Base-by-base conservation (phyloP, 2,888 invertebrate genomes). In the Plebejus argus region DNA sequence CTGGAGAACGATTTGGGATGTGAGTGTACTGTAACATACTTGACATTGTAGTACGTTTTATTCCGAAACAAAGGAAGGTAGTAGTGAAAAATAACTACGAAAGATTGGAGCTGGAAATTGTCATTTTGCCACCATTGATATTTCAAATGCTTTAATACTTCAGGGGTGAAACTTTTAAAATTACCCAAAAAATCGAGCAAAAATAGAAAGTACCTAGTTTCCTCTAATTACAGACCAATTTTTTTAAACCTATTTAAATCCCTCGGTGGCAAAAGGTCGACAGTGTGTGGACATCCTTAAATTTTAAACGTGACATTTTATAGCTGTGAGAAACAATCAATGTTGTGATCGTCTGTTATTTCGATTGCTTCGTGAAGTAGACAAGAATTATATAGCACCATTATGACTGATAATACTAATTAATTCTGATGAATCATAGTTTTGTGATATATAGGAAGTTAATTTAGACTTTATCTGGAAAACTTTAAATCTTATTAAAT, bases 301-400 rank as follows among this genome's bases (percentile, higher is more conserved):
- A 1, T 20, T 39, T 20, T 20, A 0, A 4, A 33, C 33, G 7
- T 70, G 70, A 20, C 71, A 8, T 20, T 72, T 72, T 49, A 45
- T 23, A 72, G 45, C 20, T 91, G 92, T 92, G 92, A 90, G 93
- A 93, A 92, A 91, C 87, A 90, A 91, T 91, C 86, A 91, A 85
- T 84, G 83, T 88, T 86, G 85, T 88, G 87, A 91, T 91, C 88
- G 89, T 89, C 86, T 23, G 35, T 61, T 61, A 12, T 78, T 39
- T 77, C 76, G 66, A 79, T 78, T 79, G 58, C 20, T 20, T 61
- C 23, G 58, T 23, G 58, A 61, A 23, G 1, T 20, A 20, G 20
- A 61, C 20, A 61, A 20, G 23, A 61, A 61, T 23, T n/a, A n/a
- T n/a, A 61, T 20, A 61, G 3, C 20, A 61, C 8, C 10, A 20